phyloP scores from a whole-genome alignment of 2,888 invertebrate species.

The Cenopis cana region DNA sequence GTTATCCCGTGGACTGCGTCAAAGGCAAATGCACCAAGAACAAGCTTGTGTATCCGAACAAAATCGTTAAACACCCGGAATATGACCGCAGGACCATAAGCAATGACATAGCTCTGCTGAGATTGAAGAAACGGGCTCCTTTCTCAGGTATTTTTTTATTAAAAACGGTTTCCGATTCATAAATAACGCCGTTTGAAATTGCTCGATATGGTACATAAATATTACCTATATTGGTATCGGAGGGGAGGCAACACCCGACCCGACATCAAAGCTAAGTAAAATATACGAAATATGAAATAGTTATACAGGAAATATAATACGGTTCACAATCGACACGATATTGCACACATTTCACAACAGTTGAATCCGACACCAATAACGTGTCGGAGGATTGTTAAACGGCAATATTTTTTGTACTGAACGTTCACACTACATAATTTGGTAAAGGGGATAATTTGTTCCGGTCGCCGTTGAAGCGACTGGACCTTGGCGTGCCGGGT shows the following conservation, averaged over 20 bases:
- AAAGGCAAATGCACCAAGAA: constrained; percentile 28
- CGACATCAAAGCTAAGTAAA: too few relatives aligned
- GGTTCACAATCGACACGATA: neutral
- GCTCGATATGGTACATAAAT: neutral
- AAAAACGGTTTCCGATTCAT: neutral
- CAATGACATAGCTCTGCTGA: constrained; percentile 26
- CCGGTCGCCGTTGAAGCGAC: too few relatives aligned
- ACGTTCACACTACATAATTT: too few relatives aligned
- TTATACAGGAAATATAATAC: too few relatives aligned
- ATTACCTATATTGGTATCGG: neutral
- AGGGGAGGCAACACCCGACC: too few relatives aligned
- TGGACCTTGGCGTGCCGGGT: too few relatives aligned
- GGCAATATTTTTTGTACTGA: neutral
- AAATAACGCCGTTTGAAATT: neutral
- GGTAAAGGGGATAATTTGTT: too few relatives aligned
- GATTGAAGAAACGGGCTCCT: constrained; percentile 10
- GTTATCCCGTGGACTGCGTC: constrained; percentile 25
- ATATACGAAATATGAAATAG: too few relatives aligned
- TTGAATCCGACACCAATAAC: neutral
- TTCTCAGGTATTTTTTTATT: constrained; percentile 1
- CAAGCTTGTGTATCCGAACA: constrained; percentile 16
- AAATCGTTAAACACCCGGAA: constrained; percentile 2
- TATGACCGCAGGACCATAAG: neutral
- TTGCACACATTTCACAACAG: neutral
- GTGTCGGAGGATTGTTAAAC: neutral